A percentile compares a stretch with the other conserved stretches of the same genome.
phyloP scores from a whole-genome alignment of 2,888 invertebrate genomes.

The Patella pellucida region DNA sequence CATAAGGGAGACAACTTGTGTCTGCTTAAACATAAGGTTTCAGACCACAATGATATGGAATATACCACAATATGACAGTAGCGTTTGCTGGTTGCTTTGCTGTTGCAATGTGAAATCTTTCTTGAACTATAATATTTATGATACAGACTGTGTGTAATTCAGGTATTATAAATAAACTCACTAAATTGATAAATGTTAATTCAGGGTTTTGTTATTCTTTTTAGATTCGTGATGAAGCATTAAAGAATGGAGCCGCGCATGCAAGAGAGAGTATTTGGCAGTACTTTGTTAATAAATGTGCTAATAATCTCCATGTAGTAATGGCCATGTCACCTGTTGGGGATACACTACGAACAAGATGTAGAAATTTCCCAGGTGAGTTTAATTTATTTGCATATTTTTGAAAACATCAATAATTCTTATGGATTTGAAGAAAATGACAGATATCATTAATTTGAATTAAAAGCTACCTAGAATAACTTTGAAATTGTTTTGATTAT shows the following conservation, averaged over 20 bases:
- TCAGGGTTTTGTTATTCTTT: slow-evolving; percentile 15
- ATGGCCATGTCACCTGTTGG: slow-evolving; percentile 90
- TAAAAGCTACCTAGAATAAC: background rate
- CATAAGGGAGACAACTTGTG: too few species aligned
- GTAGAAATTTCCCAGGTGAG: slow-evolving; percentile 85
- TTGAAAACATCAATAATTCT: too few species aligned
- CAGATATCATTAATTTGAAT: background rate
- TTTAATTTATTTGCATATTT: background rate
- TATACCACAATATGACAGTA: too few species aligned
- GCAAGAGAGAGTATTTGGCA: slow-evolving; percentile 89
- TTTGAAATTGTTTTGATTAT: too few species aligned
- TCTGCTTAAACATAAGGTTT: too few species aligned
- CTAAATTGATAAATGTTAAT: background rate
- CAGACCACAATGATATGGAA: too few species aligned
- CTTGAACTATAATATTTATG: too few species aligned
- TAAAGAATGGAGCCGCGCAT: slow-evolving; percentile 80
- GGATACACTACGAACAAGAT: slow-evolving; percentile 84
- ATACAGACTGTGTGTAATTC: background rate
- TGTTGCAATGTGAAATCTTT: too few species aligned
- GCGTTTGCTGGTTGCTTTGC: too few species aligned
- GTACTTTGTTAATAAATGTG: slow-evolving; percentile 83
- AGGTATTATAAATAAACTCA: background rate
- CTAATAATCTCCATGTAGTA: slow-evolving; percentile 90
- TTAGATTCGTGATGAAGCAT: slow-evolving; percentile 79
- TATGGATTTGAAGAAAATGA: too few species aligned